A percentile compares a stretch with the other conserved stretches of the same genome.
phyloP scores from a whole-genome alignment of 2,888 invertebrate species.

The Idaea straminata region DNA sequence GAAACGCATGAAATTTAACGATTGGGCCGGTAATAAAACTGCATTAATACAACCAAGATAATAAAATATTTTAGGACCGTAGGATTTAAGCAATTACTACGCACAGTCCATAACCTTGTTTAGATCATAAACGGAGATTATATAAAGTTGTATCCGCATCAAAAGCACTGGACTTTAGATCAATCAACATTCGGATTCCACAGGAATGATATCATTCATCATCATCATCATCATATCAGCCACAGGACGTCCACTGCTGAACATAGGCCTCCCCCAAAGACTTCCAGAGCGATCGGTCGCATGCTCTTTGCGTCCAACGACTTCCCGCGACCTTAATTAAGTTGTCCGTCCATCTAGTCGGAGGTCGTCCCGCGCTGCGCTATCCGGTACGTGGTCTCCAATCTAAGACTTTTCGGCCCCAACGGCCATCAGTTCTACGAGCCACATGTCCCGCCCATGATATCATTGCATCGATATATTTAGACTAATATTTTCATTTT shows the following conservation, averaged over 20 bases:
- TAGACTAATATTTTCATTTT: constrained; percentile 4
- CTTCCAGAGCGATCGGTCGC: too few relatives aligned
- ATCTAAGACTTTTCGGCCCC: too few relatives aligned
- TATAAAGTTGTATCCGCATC: constrained; percentile 33
- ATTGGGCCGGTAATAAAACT: constrained; percentile 46
- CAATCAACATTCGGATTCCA: constrained; percentile 30
- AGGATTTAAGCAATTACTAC: constrained; percentile 41
- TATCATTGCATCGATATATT: constrained; percentile 26
- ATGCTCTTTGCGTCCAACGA: too few relatives aligned
- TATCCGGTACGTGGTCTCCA: too few relatives aligned
- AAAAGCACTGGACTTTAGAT: constrained; percentile 27
- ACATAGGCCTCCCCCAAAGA: too few relatives aligned
- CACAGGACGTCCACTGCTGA: too few relatives aligned
- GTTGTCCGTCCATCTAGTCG: too few relatives aligned
- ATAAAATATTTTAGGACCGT: constrained; percentile 50
- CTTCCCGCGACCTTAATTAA: too few relatives aligned
- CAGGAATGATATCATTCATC: constrained; percentile 34
- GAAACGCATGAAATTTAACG: constrained; percentile 49
- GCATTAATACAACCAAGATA: constrained; percentile 55
- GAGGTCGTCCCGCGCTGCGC: too few relatives aligned
- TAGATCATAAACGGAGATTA: constrained; percentile 41
- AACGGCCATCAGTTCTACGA: too few relatives aligned
- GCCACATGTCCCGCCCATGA: too few relatives aligned
- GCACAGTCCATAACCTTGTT: constrained; percentile 44
- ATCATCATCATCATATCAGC: too few relatives aligned